A percentile compares a stretch with the other conserved stretches of the same genome.
phyloP scores from a whole-genome alignment of 2,888 invertebrate species.

The Argyresthia goedartella region DNA sequence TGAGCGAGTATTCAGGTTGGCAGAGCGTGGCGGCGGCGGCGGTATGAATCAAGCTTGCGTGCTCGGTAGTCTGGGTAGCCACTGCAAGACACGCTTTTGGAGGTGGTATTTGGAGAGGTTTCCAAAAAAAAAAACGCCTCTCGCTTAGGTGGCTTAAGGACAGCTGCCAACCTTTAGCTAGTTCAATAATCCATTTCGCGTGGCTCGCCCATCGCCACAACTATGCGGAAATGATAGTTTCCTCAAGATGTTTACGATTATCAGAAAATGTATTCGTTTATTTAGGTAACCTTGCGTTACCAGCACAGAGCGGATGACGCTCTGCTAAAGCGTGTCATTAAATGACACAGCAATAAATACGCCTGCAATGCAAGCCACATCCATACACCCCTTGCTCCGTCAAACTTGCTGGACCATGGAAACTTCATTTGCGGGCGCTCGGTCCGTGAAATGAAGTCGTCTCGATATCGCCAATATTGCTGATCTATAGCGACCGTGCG shows the following conservation, averaged over 20 bases:
- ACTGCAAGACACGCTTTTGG: background rate
- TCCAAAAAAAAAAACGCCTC: no score
- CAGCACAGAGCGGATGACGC: no score
- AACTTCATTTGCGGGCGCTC: slow-evolving; percentile 67
- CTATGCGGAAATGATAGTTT: no score
- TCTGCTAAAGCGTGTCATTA: no score
- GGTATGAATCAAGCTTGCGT: slow-evolving; percentile 26
- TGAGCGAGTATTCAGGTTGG: slow-evolving; percentile 30
- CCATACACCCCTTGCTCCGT: background rate
- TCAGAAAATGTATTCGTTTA: no score
- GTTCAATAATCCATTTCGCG: no score
- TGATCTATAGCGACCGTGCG: background rate
- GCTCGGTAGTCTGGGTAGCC: background rate
- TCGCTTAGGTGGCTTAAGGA: no score
- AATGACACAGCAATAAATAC: no score
- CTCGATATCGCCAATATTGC: slow-evolving; percentile 36
- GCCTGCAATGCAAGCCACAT: background rate
- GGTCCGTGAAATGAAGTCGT: slow-evolving; percentile 69
- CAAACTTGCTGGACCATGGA: slow-evolving; percentile 52
- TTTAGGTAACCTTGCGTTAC: no score
- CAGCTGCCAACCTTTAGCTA: no score
- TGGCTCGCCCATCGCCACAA: no score
- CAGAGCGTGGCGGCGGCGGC: slow-evolving; percentile 31
- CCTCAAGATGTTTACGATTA: no score
- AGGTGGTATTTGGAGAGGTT: background rate